Evolutionary conservation across 2,113 vertebrate species (phyloP), one percentile per base, ranked within the genome.

Genomic region (Dissostichus mawsoni): DNA sequence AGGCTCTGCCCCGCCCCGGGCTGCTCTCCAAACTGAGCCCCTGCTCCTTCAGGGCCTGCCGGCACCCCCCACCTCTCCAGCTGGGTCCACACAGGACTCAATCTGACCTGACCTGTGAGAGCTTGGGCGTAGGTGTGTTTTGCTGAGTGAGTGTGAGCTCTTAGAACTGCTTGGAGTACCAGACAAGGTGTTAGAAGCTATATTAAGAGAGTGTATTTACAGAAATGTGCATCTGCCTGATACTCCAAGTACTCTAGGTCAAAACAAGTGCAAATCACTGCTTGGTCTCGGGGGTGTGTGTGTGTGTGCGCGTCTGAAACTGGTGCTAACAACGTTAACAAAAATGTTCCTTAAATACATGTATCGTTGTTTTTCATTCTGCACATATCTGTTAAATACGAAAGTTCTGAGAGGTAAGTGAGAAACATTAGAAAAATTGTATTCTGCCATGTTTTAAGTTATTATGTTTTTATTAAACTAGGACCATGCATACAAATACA

Each of bases 21-120:
- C 82, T 94, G 65, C 92, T 94, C 56, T 84, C 92, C 85, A 92
- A 93, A 82, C 89, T 95, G 74, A 92, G 93, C 78, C 94, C 71
- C 86, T 93, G 84, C 93, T 93, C 52, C 90, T 90, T 25, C 92
- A 92, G 80, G 69, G 90, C 81, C 87, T 92, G 0, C 90, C 86
- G 0, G 84, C 95, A 0, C 62, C 92, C 53, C 74, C 71, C 75
- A 84, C 55, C 69, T 70, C 93, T 62, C 71, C 88, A 23, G 62
- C 87, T 65, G 91, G 92, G 80, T 78, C 91, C 23, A 85, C 75
- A 36, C 91, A 92, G 78, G 91, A 94, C 87, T 95, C 83, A 93
- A 41, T 51, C 45, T 16, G 47, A 45, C 55, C 50, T 48, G 14
- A 23, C 56, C 64, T 48, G 17, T 61, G 74, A 52, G 59, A 62